A percentile compares a stretch with the other conserved stretches of the same genome.
Conservation (phyloP, 2,113 vertebrate genomes). For the Eulemur macaco region DNA sequence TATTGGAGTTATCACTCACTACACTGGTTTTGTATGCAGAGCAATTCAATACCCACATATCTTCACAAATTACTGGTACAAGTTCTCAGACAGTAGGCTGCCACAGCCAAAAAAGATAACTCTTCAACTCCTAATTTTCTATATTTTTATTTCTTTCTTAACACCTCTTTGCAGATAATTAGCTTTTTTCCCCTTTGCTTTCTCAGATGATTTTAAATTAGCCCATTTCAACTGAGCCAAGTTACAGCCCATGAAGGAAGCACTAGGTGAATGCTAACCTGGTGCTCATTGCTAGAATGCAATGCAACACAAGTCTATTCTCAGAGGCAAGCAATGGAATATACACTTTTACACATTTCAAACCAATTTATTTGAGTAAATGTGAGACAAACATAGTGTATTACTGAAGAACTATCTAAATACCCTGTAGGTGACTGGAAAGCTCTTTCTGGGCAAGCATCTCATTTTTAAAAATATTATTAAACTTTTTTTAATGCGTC, state of each 20-base stretch:
- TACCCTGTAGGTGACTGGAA: background rate
- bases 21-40: background rate
- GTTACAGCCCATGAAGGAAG: slow-evolving; percentile 34
- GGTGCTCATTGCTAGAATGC: background rate
- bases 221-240: slow-evolving; percentile 48
- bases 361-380: slow-evolving; percentile 34
- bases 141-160: slow-evolving; percentile 70
- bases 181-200: slow-evolving; percentile 47
- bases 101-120: background rate
- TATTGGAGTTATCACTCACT: slow-evolving; percentile 61
- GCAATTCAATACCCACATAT: slow-evolving; percentile 33
- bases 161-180: slow-evolving; percentile 69
- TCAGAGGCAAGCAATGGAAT: background rate
- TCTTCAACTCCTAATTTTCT: slow-evolving; percentile 61
- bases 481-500: background rate
- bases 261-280: slow-evolving; percentile 10
- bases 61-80: slow-evolving; percentile 56
- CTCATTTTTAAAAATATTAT: background rate
- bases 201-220: slow-evolving; percentile 65
- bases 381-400: background rate
- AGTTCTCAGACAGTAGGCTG: slow-evolving; percentile 14
- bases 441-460: background rate
- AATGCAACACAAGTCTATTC: background rate
- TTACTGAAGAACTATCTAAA: background rate
- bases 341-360: slow-evolving; percentile 4